Conservation (phyloP, 1,140 invertebrate species). For the Meteorus sp. region DNA sequence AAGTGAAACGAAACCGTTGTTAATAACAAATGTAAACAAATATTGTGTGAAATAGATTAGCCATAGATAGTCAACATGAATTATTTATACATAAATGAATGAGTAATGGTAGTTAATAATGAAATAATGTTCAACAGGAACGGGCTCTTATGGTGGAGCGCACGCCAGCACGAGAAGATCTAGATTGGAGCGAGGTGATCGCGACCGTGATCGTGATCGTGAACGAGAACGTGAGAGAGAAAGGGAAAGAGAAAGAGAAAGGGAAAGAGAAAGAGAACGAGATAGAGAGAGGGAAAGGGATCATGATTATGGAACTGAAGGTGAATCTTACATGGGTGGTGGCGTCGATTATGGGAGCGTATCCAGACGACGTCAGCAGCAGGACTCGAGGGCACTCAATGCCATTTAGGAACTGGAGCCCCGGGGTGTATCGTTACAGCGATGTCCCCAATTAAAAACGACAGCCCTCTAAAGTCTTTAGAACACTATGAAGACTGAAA, state of each 20-base stretch:
- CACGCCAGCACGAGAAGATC: constrained; percentile 50
- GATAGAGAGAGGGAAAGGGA: constrained; percentile 31
- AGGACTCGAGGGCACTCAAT: constrained; percentile 53
- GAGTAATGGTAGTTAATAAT: no score
- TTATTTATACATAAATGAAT: no score
- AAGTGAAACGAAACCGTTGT: no score
- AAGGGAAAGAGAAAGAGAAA: no score
- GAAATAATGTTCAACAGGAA: constrained; percentile 35
- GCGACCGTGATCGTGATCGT: constrained; percentile 22
- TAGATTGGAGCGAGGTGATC: constrained; percentile 48
- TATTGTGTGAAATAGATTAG: no score
- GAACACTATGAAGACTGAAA: constrained; percentile 25
- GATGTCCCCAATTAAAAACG: constrained; percentile 57
- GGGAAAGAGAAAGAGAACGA: no score
- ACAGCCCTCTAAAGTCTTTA: constrained; percentile 48
- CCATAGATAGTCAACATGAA: no score
- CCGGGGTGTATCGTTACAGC: constrained; percentile 57
- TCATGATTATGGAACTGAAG: constrained; percentile 51
- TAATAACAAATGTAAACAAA: no score
- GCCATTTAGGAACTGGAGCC: constrained; percentile 59
- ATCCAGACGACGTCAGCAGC: constrained; percentile 49
- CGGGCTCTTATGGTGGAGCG: constrained; percentile 42
- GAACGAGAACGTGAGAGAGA: constrained; percentile 36
- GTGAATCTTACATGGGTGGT: constrained; percentile 43
- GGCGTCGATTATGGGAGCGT: constrained; percentile 41